These are phyloP conservation scores for Zhuqinia jingwanae DNA, from an alignment of 2,888 invertebrate genomes.

Conservation along the genomic window DNA sequence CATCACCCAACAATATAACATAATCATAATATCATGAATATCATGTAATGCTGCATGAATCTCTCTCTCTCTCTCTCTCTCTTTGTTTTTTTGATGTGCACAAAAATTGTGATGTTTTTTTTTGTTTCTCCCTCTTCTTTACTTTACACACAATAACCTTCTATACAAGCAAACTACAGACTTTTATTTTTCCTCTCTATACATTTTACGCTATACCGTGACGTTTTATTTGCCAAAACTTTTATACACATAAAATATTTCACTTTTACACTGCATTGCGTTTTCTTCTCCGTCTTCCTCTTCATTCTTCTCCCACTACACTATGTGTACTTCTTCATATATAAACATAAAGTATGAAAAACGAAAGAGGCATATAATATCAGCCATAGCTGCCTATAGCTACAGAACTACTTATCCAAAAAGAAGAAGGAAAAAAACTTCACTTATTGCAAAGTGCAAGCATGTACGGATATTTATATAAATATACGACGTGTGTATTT, in stretches of 20 bases:
- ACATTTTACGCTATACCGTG: conserved; percentile 5
- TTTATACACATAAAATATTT: conserved; percentile 56
- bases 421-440: too few relatives aligned
- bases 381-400: background rate
- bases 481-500: too few relatives aligned
- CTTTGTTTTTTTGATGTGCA: background rate
- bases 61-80: too few relatives aligned
- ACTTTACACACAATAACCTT: background rate
- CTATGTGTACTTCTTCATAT: conserved; percentile 16
- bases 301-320: conserved; percentile 3
- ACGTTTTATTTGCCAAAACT: conserved; percentile 55
- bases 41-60: conserved; percentile 5
- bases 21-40: conserved; percentile 41
- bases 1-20: conserved; percentile 2
- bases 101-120: conserved; percentile 30
- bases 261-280: conserved; percentile 67
- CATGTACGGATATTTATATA: too few relatives aligned
- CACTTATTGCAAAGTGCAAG: too few relatives aligned
- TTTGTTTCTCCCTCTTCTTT: conserved; percentile 5
- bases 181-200: background rate
- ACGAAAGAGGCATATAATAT: background rate
- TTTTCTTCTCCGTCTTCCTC: conserved; percentile 46
- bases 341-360: background rate
- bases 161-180: background rate
- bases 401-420: too few relatives aligned